Conservation (phyloP, 2,888 invertebrate genomes). For the Noctua janthe region DNA sequence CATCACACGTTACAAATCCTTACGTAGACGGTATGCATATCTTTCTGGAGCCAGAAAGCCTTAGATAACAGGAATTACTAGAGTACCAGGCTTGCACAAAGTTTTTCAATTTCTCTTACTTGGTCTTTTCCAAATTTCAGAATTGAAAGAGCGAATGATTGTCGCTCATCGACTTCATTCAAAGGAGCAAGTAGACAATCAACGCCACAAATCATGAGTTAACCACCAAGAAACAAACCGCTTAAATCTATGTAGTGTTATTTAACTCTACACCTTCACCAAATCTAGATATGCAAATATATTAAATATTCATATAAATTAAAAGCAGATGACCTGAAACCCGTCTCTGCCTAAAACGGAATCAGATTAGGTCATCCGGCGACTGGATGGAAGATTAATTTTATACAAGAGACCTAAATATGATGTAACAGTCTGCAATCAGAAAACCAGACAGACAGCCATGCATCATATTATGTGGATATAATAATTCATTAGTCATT, state of each 20-base stretch:
- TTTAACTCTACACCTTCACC: neutral
- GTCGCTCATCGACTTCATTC: neutral
- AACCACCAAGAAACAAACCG: neutral
- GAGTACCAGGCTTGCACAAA: neutral
- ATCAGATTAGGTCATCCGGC: conserved; percentile 58
- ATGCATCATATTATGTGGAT: conserved; percentile 15
- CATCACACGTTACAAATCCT: neutral
- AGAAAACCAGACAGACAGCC: conserved; percentile 20
- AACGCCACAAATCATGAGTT: neutral
- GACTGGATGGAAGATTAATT: conserved; percentile 48
- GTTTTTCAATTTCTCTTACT: neutral
- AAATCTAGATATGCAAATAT: conserved; percentile 7
- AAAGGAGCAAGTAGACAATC: neutral
- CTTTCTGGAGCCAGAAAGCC: neutral
- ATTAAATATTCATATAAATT: conserved; percentile 27
- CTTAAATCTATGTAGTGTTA: conserved; percentile 7
- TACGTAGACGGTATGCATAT: neutral
- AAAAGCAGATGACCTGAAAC: conserved; percentile 39
- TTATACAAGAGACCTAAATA: conserved; percentile 39
- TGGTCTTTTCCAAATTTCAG: neutral
- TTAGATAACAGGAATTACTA: neutral
- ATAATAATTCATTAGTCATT: conserved; percentile 7
- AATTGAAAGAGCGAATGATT: neutral
- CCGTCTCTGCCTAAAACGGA: conserved; percentile 44
- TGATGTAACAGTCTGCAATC: conserved; percentile 50